Evolutionary conservation across 2,888 invertebrate genomes (phyloP).

Genomic region (Drosophila flavopinicola): DNA sequence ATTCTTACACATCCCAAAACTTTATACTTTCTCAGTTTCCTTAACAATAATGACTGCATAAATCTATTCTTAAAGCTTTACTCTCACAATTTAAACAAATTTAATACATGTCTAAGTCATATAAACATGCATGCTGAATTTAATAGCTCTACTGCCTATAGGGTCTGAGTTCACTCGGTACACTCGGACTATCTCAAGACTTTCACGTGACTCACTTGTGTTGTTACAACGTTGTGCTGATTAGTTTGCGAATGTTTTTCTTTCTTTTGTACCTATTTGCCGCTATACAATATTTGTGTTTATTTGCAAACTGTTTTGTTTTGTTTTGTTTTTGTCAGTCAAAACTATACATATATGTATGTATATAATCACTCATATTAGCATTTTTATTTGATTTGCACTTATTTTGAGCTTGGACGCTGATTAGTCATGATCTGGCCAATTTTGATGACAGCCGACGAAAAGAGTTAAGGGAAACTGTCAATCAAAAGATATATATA

Average conservation of each 20-base stretch:
- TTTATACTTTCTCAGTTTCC: no score
- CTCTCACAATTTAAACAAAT: no score
- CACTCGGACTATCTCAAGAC: slow-evolving; percentile 6
- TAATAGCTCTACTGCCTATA: no score
- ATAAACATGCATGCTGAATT: no score
- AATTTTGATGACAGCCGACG: slow-evolving; percentile 52
- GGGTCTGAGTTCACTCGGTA: not conserved
- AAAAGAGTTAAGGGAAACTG: slow-evolving; percentile 44
- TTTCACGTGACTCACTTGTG: slow-evolving; percentile 26
- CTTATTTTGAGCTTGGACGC: not conserved
- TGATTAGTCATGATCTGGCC: slow-evolving; percentile 54
- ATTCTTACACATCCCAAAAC: no score
- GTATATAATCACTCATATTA: not conserved
- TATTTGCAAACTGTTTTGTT: no score
- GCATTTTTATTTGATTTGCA: not conserved
- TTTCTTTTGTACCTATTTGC: slow-evolving; percentile 13
- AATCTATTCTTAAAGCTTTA: no score
- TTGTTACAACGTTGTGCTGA: slow-evolving; percentile 9
- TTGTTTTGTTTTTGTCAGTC: slow-evolving; percentile 24
- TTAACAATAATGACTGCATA: no score
- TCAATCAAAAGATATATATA: slow-evolving; percentile 23
- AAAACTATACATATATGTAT: slow-evolving; percentile 1
- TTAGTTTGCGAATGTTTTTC: slow-evolving; percentile 21
- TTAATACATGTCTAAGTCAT: no score
- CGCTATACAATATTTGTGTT: slow-evolving; percentile 7